These are phyloP conservation scores for Astyanax mexicanus DNA, from an alignment of 2,797 vertebrate genomes.

Conservation along the genomic window DNA sequence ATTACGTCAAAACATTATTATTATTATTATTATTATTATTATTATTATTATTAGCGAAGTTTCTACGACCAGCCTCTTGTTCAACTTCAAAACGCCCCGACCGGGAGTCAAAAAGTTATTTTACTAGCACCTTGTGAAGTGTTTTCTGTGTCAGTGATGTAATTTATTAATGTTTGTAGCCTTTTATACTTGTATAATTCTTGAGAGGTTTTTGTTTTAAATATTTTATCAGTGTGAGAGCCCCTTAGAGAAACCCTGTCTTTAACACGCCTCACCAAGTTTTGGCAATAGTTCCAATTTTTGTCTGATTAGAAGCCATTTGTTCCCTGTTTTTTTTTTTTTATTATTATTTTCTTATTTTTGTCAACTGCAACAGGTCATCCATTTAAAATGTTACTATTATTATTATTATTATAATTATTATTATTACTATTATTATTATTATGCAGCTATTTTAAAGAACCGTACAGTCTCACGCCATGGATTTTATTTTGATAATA, in stretches of 20 bases:
- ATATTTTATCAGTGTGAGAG: constrained; percentile 89
- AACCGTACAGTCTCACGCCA: constrained; percentile 75
- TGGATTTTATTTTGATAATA: constrained; percentile 85
- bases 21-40: too few species aligned
- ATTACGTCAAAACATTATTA: constrained; percentile 45
- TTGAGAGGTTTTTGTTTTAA: constrained; percentile 94
- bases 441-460: constrained; percentile 78
- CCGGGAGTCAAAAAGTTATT: constrained; percentile 91
- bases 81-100: constrained; percentile 88
- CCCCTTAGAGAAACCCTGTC: constrained; percentile 78
- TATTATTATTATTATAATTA: constrained; percentile 57
- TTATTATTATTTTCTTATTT: constrained; percentile 60
- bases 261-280: constrained; percentile 69
- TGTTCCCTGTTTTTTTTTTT: too few species aligned
- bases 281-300: constrained; percentile 62
- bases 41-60: constrained; percentile 66
- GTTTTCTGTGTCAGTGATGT: constrained; percentile 99
- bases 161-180: constrained; percentile 99
- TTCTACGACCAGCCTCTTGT: constrained; percentile 92
- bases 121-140: constrained; percentile 99
- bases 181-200: constrained; percentile 99
- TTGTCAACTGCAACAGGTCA: constrained; percentile 72
- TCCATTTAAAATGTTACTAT: constrained; percentile 75
- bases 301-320: constrained; percentile 46
- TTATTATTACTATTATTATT: constrained; percentile 56